These are phyloP conservation scores for Drosophila mojavensis DNA, from an alignment of 1,140 invertebrate genomes.

Conservation along the genomic window DNA sequence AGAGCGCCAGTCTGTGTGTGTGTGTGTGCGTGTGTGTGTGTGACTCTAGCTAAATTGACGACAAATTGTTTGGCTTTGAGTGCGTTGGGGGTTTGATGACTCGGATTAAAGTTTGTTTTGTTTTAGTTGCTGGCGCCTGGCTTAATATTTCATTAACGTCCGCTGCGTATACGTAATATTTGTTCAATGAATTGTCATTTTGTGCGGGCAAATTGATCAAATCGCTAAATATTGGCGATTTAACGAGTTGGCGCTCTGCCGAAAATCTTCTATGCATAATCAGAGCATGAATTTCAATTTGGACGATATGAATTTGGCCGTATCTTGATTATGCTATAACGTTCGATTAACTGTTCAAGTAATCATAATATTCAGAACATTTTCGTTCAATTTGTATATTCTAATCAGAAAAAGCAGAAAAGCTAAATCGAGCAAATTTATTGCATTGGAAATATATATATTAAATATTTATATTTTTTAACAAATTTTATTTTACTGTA, in stretches of 20 bases:
- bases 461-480: too few species aligned
- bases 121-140: slow-evolving; percentile 15
- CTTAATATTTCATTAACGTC: slow-evolving; percentile 8
- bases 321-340: background rate
- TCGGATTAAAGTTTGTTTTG: slow-evolving; percentile 60
- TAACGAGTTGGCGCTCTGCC: slow-evolving; percentile 21
- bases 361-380: too few species aligned
- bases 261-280: slow-evolving; percentile 18
- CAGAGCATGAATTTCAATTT: background rate
- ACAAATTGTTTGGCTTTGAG: slow-evolving; percentile 67
- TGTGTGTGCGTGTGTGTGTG: slow-evolving; percentile 4
- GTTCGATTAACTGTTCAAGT: background rate
- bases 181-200: slow-evolving; percentile 20
- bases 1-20: background rate
- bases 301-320: background rate
- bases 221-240: slow-evolving; percentile 25
- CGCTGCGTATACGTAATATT: slow-evolving; percentile 47
- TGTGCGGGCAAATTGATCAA: slow-evolving; percentile 17
- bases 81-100: slow-evolving; percentile 42
- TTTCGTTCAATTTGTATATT: too few species aligned
- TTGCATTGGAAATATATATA: too few species aligned
- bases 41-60: slow-evolving; percentile 49
- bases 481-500: too few species aligned
- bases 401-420: too few species aligned
- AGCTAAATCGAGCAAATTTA: too few species aligned